Evolutionary conservation across 2,888 invertebrate genomes (phyloP).

Genomic region (Melieria picta): DNA sequence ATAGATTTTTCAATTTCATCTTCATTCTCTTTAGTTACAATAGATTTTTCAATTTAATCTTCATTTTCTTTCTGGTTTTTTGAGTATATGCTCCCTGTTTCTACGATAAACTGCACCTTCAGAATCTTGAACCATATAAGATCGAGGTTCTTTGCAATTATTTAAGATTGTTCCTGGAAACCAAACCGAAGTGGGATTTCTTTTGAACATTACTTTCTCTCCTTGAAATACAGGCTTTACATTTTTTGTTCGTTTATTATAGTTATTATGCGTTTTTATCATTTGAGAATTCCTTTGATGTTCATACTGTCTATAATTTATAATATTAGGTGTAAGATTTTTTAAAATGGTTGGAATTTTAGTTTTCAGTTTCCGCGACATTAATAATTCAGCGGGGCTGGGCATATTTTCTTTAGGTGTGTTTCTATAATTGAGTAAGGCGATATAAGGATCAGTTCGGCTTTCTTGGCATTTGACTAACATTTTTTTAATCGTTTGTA

Average conservation of each 20-base stretch:
- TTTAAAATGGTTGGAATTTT: conserved; percentile 17
- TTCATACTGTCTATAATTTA: not conserved
- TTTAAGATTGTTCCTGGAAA: conserved; percentile 19
- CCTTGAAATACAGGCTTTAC: not conserved
- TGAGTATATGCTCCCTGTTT: conserved; percentile 15
- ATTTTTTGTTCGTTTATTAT: conserved; percentile 3
- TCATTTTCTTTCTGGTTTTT: conserved; percentile 4
- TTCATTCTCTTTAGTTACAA: not conserved
- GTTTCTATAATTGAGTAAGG: conserved; percentile 20
- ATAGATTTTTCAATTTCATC: not conserved
- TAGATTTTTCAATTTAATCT: not conserved
- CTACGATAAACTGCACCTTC: conserved; percentile 11
- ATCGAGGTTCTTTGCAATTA: conserved; percentile 18
- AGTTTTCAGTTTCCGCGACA: conserved; percentile 25
- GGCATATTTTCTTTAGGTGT: conserved; percentile 17
- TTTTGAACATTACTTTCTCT: not conserved
- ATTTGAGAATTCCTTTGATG: not conserved
- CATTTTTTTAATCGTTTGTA: conserved; percentile 11
- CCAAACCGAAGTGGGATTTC: conserved; percentile 5
- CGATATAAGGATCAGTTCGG: conserved; percentile 25
- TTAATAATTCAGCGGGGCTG: conserved; percentile 17
- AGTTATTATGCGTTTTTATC: not conserved
- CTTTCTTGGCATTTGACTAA: not conserved
- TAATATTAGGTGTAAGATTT: conserved; percentile 14
- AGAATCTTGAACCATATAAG: conserved; percentile 2